Evolutionary conservation across 2,888 invertebrate genomes (phyloP).

Genomic region (Cephalotes varians): DNA sequence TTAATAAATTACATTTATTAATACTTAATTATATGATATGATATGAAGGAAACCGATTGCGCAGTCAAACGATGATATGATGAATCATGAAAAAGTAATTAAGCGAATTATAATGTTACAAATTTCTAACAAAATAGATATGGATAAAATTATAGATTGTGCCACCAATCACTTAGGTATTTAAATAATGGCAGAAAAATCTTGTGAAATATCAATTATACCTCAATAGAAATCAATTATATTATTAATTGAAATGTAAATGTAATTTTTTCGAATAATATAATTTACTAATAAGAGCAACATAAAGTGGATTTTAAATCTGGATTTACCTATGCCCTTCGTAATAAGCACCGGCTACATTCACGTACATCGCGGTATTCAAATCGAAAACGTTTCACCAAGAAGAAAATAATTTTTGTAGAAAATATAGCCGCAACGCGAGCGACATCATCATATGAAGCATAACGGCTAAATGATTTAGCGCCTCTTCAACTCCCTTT

Average conservation of each 20-base stretch:
- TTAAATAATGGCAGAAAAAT: background rate
- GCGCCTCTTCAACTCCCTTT: conserved; percentile 18
- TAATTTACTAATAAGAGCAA: background rate
- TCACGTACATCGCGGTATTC: background rate
- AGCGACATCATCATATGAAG: background rate
- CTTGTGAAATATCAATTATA: background rate
- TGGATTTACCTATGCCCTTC: conserved; percentile 46
- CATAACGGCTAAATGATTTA: conserved; percentile 16
- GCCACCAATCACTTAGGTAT: background rate
- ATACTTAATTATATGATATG: conserved; percentile 14
- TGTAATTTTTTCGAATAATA: background rate
- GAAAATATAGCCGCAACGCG: conserved; percentile 24
- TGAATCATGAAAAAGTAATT: conserved; percentile 11
- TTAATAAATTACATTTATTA: conserved; percentile 38
- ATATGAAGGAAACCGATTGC: conserved; percentile 30
- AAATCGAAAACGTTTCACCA: conserved; percentile 11
- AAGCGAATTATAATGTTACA: background rate
- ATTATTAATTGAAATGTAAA: background rate
- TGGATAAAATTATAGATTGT: background rate
- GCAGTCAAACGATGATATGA: conserved; percentile 22
- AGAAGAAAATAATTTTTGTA: conserved; percentile 14
- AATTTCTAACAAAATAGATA: background rate
- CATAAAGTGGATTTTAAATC: background rate
- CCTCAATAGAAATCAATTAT: background rate
- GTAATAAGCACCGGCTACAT: conserved; percentile 33